phyloP scores from a whole-genome alignment of 2,888 invertebrate species.

The Ganaspis brasiliensis region DNA sequence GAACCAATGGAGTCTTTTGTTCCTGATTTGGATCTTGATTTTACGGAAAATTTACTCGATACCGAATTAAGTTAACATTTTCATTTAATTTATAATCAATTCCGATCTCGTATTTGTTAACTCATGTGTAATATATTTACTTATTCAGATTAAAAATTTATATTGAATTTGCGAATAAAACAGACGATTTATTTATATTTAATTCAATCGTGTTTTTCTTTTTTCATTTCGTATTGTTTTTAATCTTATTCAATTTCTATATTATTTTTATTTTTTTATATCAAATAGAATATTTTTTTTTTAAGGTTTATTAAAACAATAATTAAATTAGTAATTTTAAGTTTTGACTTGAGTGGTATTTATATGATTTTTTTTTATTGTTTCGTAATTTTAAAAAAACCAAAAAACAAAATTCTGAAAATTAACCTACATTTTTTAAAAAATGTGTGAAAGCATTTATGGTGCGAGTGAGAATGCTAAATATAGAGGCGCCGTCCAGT shows the following conservation, averaged over 20 bases:
- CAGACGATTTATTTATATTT: no score
- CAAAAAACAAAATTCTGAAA: neutral
- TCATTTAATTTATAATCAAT: no score
- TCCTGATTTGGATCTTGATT: constrained; percentile 34
- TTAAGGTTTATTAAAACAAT: no score
- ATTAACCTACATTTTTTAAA: constrained; percentile 27
- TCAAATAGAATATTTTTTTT: no score
- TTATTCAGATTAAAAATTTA: neutral
- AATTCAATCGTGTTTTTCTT: no score
- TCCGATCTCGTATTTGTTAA: constrained; percentile 21
- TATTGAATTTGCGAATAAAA: neutral
- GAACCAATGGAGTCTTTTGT: constrained; percentile 19
- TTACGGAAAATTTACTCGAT: constrained; percentile 21
- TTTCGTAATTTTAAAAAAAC: neutral
- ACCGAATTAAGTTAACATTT: constrained; percentile 36
- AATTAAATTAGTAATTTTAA: no score
- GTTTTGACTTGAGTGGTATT: no score
- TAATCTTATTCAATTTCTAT: no score
- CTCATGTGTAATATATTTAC: constrained; percentile 17
- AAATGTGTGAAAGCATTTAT: constrained; percentile 34
- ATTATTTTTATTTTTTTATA: no score
- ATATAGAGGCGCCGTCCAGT: constrained; percentile 33
- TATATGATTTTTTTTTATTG: neutral
- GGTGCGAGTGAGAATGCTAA: constrained; percentile 18
- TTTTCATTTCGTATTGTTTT: no score